Percentiles rank a stretch among this genome's conserved stretches.
These are phyloP conservation scores for Corapipo altera DNA, from an alignment of 2,113 vertebrate species.

Conservation along the genomic window DNA sequence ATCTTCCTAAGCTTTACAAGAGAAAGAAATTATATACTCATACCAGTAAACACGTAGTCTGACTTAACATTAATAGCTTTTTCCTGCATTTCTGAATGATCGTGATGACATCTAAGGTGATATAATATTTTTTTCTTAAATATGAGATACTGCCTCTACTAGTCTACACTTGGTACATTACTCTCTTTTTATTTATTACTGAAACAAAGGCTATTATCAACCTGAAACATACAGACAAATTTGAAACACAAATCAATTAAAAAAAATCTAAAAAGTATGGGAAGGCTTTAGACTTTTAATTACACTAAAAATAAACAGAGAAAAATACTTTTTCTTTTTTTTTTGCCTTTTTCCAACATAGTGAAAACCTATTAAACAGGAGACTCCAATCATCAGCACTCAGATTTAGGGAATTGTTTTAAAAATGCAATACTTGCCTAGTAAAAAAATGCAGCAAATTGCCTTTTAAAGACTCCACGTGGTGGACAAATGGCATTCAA, in stretches of 20 bases:
- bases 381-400: background rate
- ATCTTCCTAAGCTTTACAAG: background rate
- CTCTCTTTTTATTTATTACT: slow-evolving; percentile 48
- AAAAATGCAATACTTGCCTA: slow-evolving; percentile 27
- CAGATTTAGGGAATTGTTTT: background rate
- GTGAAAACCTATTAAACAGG: slow-evolving; percentile 1
- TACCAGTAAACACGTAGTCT: background rate
- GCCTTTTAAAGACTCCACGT: slow-evolving; percentile 3
- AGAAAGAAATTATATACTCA: background rate
- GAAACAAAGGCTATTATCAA: slow-evolving; percentile 55
- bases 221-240: background rate
- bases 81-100: background rate
- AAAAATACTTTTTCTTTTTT: background rate
- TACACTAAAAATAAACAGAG: background rate
- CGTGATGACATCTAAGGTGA: background rate
- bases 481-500: background rate
- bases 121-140: background rate
- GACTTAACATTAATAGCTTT: slow-evolving; percentile 42
- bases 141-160: background rate
- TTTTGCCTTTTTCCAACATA: background rate
- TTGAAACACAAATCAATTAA: background rate
- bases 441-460: slow-evolving; percentile 1
- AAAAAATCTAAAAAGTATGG: background rate
- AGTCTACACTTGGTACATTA: background rate
- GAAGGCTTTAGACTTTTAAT: slow-evolving; percentile 1